Conservation (phyloP, 2,888 invertebrate species). For the Torymus tubicola region DNA sequence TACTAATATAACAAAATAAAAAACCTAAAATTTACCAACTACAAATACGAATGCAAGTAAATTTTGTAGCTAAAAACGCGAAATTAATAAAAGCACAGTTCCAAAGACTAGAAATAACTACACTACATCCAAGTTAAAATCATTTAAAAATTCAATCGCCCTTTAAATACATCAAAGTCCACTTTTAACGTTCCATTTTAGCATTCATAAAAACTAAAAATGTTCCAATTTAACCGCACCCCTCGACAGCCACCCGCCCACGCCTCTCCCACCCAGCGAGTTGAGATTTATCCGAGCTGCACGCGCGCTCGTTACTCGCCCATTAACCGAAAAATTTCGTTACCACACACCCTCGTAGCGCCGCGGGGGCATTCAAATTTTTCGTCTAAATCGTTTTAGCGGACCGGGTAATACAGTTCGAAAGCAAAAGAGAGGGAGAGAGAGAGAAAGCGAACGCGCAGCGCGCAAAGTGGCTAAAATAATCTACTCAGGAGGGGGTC, state of each 20-base stretch:
- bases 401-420: constrained; percentile 41
- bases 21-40: too few species aligned
- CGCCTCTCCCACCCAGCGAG: too few species aligned
- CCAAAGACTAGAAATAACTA: not conserved
- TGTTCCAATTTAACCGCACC: not conserved
- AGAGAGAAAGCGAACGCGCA: too few species aligned
- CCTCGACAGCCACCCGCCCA: too few species aligned
- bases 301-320: constrained; percentile 12
- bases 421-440: not conserved
- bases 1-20: too few species aligned
- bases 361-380: constrained; percentile 39
- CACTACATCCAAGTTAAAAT: not conserved
- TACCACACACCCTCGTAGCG: constrained; percentile 14
- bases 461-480: constrained; percentile 54
- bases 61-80: too few species aligned
- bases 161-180: too few species aligned
- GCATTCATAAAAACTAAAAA: too few species aligned
- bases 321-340: constrained; percentile 44
- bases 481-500: constrained; percentile 45
- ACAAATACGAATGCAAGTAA: too few species aligned
- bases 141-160: too few species aligned
- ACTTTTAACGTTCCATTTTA: too few species aligned
- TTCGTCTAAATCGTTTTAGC: constrained; percentile 55
- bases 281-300: constrained; percentile 16
- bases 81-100: too few species aligned